Evolutionary conservation across 2,888 invertebrate genomes (phyloP).

Genomic region (Hydriomena furcata): DNA sequence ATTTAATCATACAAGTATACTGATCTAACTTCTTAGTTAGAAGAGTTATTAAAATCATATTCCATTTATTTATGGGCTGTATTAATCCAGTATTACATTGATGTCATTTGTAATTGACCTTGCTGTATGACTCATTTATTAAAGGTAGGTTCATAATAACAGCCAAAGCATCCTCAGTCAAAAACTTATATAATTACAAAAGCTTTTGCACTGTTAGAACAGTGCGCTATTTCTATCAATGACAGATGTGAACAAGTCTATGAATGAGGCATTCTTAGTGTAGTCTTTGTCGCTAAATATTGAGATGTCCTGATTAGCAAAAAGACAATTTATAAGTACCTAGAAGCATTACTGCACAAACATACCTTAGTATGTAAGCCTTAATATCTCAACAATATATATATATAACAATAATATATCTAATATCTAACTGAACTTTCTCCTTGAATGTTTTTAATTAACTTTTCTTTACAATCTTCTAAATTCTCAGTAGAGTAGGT

Average conservation of each 20-base stretch:
- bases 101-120: constrained; percentile 2
- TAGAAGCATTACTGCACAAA: no score
- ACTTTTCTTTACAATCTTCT: no score
- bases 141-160: neutral
- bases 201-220: neutral
- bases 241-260: neutral
- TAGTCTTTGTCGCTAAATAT: neutral
- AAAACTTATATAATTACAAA: neutral
- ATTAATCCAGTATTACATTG: constrained; percentile 1
- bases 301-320: neutral
- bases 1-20: constrained; percentile 10
- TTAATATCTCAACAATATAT: no score
- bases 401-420: no score
- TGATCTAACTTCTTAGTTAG: constrained; percentile 4
- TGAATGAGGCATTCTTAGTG: neutral
- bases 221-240: neutral
- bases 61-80: constrained; percentile 11
- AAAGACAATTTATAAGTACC: neutral
- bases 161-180: neutral
- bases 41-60: constrained; percentile 2
- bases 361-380: no score
- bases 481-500: no score
- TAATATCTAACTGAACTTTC: no score
- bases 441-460: no score
- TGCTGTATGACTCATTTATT: neutral